Base-by-base conservation (phyloP, 1,140 invertebrate species). In the Diabrotica undecimpunctata region DNA sequence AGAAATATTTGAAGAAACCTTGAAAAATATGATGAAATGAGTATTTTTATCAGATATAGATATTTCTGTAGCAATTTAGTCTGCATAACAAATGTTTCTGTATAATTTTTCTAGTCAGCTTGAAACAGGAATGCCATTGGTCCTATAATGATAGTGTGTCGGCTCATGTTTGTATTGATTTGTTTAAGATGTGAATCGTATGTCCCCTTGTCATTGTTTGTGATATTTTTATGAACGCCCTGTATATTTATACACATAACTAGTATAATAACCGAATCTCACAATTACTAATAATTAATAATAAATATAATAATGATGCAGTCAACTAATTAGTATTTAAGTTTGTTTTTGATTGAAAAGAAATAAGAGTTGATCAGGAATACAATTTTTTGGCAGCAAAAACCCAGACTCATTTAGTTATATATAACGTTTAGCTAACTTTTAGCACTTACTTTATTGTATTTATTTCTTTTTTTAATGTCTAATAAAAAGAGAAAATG, bases 361-460 rank as follows among this genome's bases (percentile, higher is more conserved):
- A 54, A 54, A 54, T 35, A 14, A 54, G 12, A 14, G 35, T 54
- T 54, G 12, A 14, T 54, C 12, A 14, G 35, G 13, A 11, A 11
- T 54, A 13, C 12, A 7, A 50, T 57, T 56, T 57, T 37, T 57
- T 57, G 61, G 61, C 61, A 64, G 36, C 13, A 46, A 50, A 64
- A 25, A 58, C 39, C 13, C 37, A 57, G 57, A 64, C 62, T 64
- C 25, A 64, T 64, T 56, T 55, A 57, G 54, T 51, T 14, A 53
- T 64, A 11, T 37, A 12, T 64, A 58, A 52, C 39, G 39, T 57
- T 57, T 64, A 52, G 54, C 62, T 64, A 64, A 64, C 62, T 64
- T 64, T 64, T 64, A 64, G 62, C 62, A 64, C 62, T 64, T 64
- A 64, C 41, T 46, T 64, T 62, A 54, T 62, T 62, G 62, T 64